Base-by-base conservation (phyloP, 2,797 vertebrate genomes). In the Tenualosa thibaudeaui region DNA sequence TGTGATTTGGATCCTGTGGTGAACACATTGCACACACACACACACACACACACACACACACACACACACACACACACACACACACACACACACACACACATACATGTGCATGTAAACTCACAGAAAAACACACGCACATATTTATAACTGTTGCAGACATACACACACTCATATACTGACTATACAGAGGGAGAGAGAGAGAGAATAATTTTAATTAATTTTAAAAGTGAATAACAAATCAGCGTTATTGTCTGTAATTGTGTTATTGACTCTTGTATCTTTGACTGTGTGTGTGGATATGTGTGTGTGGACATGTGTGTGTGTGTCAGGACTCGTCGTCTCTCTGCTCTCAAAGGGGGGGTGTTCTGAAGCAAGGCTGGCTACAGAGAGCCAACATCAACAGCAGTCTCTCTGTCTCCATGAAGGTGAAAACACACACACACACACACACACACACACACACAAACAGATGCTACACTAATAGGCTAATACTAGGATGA, bases 281-380 rank as follows among this genome's bases (percentile, higher is more conserved):
- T 49, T 49, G 46, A 5, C 46, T 49, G 51, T 51, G 40, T 83
- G 46, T 83, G 31, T 51, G 24, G 40, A 56, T 40, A 2, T 56
- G 9, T 83, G 15, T 37, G 40, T 54, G 50, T 82, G 49, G 54
- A 19, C 49, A 31, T 83, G 40, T 78, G 85, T 19, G 50, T 58
- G 37, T 78, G 53, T 19, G 53, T 82, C 15, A 99, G 98, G 98
- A 99, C 91, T 93, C 97, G 0, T 90, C 97, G 0, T 99, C 98
- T 0, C 90, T 99, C 81, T 99, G 98, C 92, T 99, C 98, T 85
- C 97, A 99, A 93, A 99, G 96, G 89, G 97, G 97, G 12, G 98
- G 98, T 31, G 94, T 98, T 89, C 96, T 98, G 94, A 99, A 97
- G 92, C 98, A 99, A 93, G 98, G 98, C 90, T 99, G 98, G 98